Conservation (phyloP, 2,888 invertebrate genomes). For the Rhorus exstirpatorius region DNA sequence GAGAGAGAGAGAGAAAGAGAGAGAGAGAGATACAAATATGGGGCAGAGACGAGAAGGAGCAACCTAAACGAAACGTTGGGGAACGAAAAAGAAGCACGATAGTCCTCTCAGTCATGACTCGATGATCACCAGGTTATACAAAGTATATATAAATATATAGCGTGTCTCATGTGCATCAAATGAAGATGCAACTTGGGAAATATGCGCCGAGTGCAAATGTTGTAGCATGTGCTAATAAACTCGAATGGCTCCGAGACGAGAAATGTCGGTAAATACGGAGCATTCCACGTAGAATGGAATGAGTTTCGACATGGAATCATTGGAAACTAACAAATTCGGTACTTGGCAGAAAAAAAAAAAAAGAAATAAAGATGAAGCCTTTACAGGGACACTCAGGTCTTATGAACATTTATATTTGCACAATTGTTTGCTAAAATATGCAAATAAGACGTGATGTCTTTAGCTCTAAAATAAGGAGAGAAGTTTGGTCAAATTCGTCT, state of each 20-base stretch:
- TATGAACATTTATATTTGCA: no score
- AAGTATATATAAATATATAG: neutral
- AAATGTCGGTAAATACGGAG: neutral
- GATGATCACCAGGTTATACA: constrained; percentile 22
- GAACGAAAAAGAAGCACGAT: constrained; percentile 12
- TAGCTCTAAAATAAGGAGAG: no score
- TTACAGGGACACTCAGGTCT: no score
- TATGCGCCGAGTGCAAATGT: constrained; percentile 68
- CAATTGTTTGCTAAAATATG: no score
- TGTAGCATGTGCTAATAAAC: constrained; percentile 70
- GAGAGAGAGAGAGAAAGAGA: constrained; percentile 17
- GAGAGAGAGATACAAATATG: constrained; percentile 21
- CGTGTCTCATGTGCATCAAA: constrained; percentile 41
- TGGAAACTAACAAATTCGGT: neutral
- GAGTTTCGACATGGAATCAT: neutral
- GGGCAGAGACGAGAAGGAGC: constrained; percentile 24
- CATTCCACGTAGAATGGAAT: neutral
- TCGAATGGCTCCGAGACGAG: constrained; percentile 42
- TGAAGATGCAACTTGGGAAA: constrained; percentile 75
- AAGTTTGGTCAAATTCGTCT: no score
- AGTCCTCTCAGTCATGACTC: constrained; percentile 33
- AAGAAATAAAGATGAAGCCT: no score
- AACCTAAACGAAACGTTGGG: neutral
- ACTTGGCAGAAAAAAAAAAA: no score
- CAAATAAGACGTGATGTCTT: no score